A percentile compares a stretch with the other conserved stretches of the same genome.
Conservation (phyloP, 2,888 invertebrate species). For the Glyphotaelius pellucidus region DNA sequence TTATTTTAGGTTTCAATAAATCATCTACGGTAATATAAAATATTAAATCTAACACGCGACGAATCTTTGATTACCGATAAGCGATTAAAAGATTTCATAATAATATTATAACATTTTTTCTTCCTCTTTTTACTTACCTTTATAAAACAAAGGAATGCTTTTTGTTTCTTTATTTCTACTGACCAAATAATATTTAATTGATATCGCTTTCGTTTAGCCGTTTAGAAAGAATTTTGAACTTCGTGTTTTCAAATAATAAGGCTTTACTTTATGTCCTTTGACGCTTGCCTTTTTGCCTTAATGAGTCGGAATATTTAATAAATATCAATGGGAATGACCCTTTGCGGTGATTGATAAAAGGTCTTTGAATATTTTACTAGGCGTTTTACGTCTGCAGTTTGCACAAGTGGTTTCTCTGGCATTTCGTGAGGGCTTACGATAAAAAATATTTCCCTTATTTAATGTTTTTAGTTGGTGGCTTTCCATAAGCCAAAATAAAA, state of each 20-base stretch:
- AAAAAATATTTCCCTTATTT: constrained; percentile 1
- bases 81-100: background rate
- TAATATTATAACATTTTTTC: background rate
- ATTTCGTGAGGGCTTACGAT: constrained; percentile 34
- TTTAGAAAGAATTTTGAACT: background rate
- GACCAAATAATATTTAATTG: constrained; percentile 15
- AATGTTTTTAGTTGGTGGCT: constrained; percentile 15
- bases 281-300: constrained; percentile 29
- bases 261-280: constrained; percentile 32
- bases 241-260: constrained; percentile 51
- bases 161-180: background rate
- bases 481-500: background rate
- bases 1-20: background rate
- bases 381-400: background rate
- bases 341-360: constrained; percentile 20
- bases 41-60: background rate
- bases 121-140: background rate
- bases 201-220: constrained; percentile 1
- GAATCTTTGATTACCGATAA: background rate
- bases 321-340: constrained; percentile 32
- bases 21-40: background rate
- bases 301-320: constrained; percentile 19
- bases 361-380: background rate
- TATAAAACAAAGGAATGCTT: background rate
- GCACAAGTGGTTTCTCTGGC: background rate